These are phyloP conservation scores for Anthrax anthrax DNA, from an alignment of 2,888 invertebrate genomes.

Conservation along the genomic window DNA sequence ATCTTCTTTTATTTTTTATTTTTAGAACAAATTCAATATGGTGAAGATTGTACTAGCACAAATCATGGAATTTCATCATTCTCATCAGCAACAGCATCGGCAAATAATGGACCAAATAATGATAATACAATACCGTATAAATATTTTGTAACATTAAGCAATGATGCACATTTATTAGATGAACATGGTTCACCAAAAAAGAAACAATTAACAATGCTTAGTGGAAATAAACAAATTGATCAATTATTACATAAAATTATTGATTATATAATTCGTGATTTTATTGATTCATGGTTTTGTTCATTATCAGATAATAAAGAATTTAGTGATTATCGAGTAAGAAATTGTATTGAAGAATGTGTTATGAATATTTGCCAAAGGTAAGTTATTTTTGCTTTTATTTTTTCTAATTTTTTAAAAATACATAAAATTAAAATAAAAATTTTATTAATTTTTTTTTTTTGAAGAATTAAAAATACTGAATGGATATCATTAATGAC, in stretches of 20 bases:
- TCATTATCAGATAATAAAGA: conserved; percentile 15
- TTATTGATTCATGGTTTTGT: conserved; percentile 16
- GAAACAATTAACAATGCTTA: conserved; percentile 15
- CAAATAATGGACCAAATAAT: conserved; percentile 23
- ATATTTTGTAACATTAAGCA: conserved; percentile 6
- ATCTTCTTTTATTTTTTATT: no score
- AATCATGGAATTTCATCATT: neutral
- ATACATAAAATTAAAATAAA: neutral
- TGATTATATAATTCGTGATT: conserved; percentile 15
- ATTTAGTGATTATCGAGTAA: conserved; percentile 14
- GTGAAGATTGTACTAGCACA: conserved; percentile 3
- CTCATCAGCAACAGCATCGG: neutral
- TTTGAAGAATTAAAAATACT: conserved; percentile 12
- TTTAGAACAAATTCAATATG: conserved; percentile 4
- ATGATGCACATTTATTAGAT: conserved; percentile 26
- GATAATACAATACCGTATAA: conserved; percentile 17
- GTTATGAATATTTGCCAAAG: conserved; percentile 13
- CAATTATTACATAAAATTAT: conserved; percentile 15
- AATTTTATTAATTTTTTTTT: neutral
- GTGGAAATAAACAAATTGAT: conserved; percentile 15
- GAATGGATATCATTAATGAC: conserved; percentile 15
- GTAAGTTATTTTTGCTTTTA: neutral
- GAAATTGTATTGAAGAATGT: conserved; percentile 15
- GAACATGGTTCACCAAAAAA: conserved; percentile 27
- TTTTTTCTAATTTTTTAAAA: neutral